Evolutionary conservation across 2,797 vertebrate genomes (phyloP).

Genomic region (Hippoglossus hippoglossus): DNA sequence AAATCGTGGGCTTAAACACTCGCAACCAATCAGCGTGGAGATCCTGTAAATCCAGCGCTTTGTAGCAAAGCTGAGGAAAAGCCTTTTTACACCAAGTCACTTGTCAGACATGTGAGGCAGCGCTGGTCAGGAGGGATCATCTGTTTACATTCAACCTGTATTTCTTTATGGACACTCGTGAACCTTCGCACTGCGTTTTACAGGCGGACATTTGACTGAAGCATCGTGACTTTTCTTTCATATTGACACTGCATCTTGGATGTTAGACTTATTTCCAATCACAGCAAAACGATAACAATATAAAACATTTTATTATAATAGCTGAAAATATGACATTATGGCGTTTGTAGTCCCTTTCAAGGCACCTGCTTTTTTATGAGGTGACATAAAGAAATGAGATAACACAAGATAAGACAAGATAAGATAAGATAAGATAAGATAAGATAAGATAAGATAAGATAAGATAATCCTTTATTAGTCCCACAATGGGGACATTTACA

Average conservation of each 20-base stretch:
- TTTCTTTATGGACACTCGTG: constrained; percentile 38
- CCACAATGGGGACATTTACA: too few species aligned
- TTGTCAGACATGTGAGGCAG: constrained; percentile 46
- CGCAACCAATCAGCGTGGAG: constrained; percentile 53
- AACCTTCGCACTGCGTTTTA: constrained; percentile 8
- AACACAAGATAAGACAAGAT: too few species aligned
- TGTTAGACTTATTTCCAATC: background rate
- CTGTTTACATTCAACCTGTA: constrained; percentile 28
- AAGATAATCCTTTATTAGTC: too few species aligned
- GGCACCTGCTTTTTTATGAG: background rate
- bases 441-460: too few species aligned
- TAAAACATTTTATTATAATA: too few species aligned
- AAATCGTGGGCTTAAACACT: rapidly evolving
- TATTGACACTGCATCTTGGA: background rate
- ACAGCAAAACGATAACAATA: too few species aligned
- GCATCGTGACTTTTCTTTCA: background rate
- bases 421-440: too few species aligned
- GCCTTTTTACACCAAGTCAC: constrained; percentile 45
- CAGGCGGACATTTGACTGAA: background rate
- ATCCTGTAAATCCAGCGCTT: constrained; percentile 45
- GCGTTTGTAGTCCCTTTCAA: background rate
- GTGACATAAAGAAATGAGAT: background rate
- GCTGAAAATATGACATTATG: background rate
- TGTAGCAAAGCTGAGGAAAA: constrained; percentile 41
- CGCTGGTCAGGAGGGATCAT: constrained; percentile 5